Percentiles rank a stretch among this genome's conserved stretches.
Evolutionary conservation across 2,888 invertebrate species (phyloP).

Genomic region (Cosmopolites sordidus): DNA sequence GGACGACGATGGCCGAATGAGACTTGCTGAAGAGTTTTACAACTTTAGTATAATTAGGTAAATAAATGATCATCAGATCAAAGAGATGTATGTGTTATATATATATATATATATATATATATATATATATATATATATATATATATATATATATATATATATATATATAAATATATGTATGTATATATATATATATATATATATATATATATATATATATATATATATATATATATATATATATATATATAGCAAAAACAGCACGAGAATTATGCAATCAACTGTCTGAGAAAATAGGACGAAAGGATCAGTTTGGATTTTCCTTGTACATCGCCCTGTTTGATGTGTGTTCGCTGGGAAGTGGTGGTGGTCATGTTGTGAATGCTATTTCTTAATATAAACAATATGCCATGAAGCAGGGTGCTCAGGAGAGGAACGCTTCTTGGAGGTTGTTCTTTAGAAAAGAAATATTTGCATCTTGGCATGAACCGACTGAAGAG

Average conservation of each 20-base stretch:
- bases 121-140: no score
- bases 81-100: no score
- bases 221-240: no score
- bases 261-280: conserved; percentile 96
- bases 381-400: conserved; percentile 97
- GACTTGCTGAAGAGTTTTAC: no score
- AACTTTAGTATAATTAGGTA: no score
- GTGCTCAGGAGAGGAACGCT: conserved; percentile 95
- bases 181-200: no score
- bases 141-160: no score
- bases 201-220: no score
- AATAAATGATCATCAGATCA: background rate
- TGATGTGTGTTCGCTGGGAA: conserved; percentile 96
- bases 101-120: no score
- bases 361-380: conserved; percentile 99
- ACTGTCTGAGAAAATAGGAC: conserved; percentile 89
- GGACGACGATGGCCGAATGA: no score
- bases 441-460: conserved; percentile 97
- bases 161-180: no score
- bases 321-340: conserved; percentile 97
- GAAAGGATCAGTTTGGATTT: conserved; percentile 97
- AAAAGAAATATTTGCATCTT: conserved; percentile 96
- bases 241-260: no score
- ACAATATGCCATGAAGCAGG: conserved; percentile 99
- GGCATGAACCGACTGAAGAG: conserved; percentile 98